Conservation (phyloP, 1,140 invertebrate species). For the Phymastichus coffea region DNA sequence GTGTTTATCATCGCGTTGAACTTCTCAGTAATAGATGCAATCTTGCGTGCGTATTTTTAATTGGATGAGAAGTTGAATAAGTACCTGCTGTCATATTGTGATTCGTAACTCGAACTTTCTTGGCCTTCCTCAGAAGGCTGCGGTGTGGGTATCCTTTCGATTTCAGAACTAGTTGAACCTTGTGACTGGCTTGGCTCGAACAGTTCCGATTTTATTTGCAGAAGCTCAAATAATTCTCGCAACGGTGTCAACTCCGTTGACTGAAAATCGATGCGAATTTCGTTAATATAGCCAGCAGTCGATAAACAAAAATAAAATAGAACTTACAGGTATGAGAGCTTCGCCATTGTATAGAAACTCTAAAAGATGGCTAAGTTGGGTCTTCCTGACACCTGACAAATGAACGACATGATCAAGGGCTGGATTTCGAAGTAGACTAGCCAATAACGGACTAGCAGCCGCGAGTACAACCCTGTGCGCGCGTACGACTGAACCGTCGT, state of each 20-base stretch:
- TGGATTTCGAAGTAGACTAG: constrained; percentile 70
- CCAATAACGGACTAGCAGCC: constrained; percentile 80
- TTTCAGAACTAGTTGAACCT: constrained; percentile 48
- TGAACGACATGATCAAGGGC: constrained; percentile 71
- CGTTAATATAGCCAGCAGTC: background rate
- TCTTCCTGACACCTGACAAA: constrained; percentile 75
- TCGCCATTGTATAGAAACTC: constrained; percentile 84
- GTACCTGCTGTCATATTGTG: constrained; percentile 65
- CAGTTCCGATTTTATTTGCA: constrained; percentile 80
- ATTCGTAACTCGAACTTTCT: constrained; percentile 63
- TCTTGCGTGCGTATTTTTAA: no score
- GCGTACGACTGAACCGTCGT: constrained; percentile 71
- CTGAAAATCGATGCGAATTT: constrained; percentile 48
- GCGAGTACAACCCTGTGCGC: constrained; percentile 81
- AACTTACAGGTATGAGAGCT: constrained; percentile 72
- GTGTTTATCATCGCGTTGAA: no score
- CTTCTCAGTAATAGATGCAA: no score
- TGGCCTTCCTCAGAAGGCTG: constrained; percentile 58
- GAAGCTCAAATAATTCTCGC: constrained; percentile 75
- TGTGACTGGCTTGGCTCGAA: constrained; percentile 51
- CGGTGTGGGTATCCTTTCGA: constrained; percentile 52
- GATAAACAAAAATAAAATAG: background rate
- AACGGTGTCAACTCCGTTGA: constrained; percentile 78
- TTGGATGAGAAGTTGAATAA: no score
- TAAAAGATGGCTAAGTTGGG: constrained; percentile 74